Evolutionary conservation across 2,888 invertebrate genomes (phyloP), one percentile per base, ranked within the genome.

Genomic region (Baronia brevicornis): DNA sequence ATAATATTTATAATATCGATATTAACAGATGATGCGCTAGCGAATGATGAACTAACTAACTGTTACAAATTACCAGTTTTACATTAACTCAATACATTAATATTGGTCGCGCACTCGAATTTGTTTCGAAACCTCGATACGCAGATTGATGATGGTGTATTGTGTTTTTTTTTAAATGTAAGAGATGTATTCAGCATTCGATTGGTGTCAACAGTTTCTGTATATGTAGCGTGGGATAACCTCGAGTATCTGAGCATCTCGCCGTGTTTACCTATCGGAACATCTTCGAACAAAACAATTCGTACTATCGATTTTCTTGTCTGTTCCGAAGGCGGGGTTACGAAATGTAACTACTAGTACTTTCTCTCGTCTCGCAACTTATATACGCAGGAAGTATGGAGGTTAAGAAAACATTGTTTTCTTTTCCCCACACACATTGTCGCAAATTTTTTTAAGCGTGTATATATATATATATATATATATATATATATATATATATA

Each of bases 331-430:
- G 57, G 57, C 51, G 46, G 45, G 42, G 56, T 80, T 77, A 77
- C 70, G 72, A 78, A 72, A 79, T 71, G 53, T 53, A 60, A 55
- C 48, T 60, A 53, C 47, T 48, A 36, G 51, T 69, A 73, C 75
- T 78, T 78, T 78, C 74, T 73, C 72, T 75, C 60, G 59, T 62
- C 67, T 69, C 64, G 65, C 62, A 65, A 66, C 64, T 66, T 64
- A 71, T 74, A 65, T 37, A 28, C 58, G 59, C 57, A 56, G 54
- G 61, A 55, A 62, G 61, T 65, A 78, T 72, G 70, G 74, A 79
- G 80, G 78, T 80, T 79, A 82, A 68, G 62, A 79, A 66, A 80
- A 80, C 78, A 80, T 61, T 62, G 61, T 70, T 60, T 31, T 36
- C 31, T 27, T 31, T 31, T 33, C 27, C n/a, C n/a, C n/a, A 26